Percentiles rank a stretch among this genome's conserved stretches.
Evolutionary conservation across 1,140 invertebrate species (phyloP).

Genomic region (Pantala flavescens): DNA sequence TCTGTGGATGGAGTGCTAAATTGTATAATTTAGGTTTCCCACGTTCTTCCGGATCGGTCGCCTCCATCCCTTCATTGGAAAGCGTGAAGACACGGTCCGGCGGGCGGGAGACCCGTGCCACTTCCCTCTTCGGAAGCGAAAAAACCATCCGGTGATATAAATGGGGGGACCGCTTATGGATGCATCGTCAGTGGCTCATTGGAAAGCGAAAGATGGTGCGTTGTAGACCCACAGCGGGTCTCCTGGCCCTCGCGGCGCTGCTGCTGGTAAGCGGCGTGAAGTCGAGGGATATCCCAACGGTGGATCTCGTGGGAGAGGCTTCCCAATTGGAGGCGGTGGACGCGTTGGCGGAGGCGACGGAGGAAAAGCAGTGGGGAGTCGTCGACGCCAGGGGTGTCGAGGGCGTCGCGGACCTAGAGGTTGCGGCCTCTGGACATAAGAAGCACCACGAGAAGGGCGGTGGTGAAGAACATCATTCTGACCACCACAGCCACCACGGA

Average conservation of each 20-base stretch:
- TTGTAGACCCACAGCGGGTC: neutral
- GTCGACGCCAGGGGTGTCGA: slow-evolving; percentile 35
- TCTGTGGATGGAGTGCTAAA: too few species aligned
- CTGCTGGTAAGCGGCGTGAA: neutral
- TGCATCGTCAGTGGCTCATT: too few species aligned
- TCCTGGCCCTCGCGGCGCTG: neutral
- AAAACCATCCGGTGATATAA: too few species aligned
- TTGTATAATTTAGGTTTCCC: too few species aligned
- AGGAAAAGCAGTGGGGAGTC: slow-evolving; percentile 27
- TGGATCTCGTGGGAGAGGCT: neutral
- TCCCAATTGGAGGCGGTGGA: slow-evolving; percentile 21
- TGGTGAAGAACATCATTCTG: slow-evolving; percentile 13
- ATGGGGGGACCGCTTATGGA: too few species aligned
- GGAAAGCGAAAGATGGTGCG: neutral
- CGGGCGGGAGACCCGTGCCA: too few species aligned
- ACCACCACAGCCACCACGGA: slow-evolving; percentile 22
- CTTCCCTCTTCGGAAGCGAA: too few species aligned
- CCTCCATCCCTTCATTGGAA: too few species aligned
- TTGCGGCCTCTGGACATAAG: neutral
- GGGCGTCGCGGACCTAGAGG: slow-evolving; percentile 27
- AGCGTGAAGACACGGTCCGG: too few species aligned
- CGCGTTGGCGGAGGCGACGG: slow-evolving; percentile 27
- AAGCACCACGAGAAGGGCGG: slow-evolving; percentile 22
- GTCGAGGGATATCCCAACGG: neutral
- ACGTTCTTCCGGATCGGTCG: too few species aligned